These are phyloP conservation scores for Poecilobothrus nobilitatus DNA, from an alignment of 2,888 invertebrate genomes.

Conservation along the genomic window DNA sequence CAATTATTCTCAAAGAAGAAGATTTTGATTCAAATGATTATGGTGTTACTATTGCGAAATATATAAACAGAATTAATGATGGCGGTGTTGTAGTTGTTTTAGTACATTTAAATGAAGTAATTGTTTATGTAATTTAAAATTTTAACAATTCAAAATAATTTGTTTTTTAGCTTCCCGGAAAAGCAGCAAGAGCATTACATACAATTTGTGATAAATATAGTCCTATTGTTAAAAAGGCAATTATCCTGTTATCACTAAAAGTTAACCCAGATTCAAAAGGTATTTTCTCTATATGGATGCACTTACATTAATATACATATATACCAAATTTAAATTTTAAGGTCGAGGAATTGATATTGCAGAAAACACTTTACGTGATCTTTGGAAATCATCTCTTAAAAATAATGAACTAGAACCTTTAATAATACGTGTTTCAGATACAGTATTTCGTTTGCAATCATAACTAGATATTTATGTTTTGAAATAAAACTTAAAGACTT, in stretches of 20 bases:
- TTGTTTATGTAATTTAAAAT: constrained; percentile 13
- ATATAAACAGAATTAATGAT: constrained; percentile 27
- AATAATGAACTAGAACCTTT: constrained; percentile 33
- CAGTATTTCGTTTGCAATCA: constrained; percentile 30
- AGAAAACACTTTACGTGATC: constrained; percentile 26
- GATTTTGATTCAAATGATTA: constrained; percentile 34
- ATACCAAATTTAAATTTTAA: neutral
- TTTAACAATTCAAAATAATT: constrained; percentile 1
- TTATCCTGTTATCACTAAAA: constrained; percentile 43
- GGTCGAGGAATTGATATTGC: constrained; percentile 27
- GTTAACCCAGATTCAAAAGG: constrained; percentile 24
- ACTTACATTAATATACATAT: constrained; percentile 10
- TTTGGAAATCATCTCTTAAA: constrained; percentile 32
- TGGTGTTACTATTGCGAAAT: constrained; percentile 34
- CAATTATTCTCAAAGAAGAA: constrained; percentile 22
- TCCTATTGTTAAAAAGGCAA: constrained; percentile 42
- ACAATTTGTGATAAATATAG: constrained; percentile 49
- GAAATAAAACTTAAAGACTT: no score
- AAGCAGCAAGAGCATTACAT: constrained; percentile 47
- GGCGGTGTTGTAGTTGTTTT: constrained; percentile 35
- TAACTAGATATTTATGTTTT: neutral
- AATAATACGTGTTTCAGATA: constrained; percentile 37
- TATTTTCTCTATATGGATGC: constrained; percentile 16
- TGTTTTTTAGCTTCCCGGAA: constrained; percentile 32
- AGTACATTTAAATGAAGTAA: constrained; percentile 35